phyloP scores from a whole-genome alignment of 2,113 vertebrate species.

The Ceyx margarethae region DNA sequence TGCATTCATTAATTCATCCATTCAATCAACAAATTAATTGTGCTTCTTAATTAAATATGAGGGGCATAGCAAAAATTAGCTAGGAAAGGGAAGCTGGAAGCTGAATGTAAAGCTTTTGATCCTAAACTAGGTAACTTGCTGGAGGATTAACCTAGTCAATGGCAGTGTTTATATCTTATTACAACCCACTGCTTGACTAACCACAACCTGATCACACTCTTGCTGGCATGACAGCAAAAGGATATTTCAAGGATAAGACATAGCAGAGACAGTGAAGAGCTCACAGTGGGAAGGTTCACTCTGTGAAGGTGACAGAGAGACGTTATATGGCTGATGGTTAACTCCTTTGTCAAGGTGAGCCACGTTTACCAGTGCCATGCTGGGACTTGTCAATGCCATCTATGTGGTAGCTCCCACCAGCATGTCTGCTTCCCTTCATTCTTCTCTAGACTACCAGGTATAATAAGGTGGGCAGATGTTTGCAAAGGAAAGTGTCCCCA shows the following conservation, averaged over 20 bases:
- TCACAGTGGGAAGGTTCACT: background rate
- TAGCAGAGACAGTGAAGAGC: background rate
- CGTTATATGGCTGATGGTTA: background rate
- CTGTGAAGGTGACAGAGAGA: background rate
- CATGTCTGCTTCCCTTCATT: background rate
- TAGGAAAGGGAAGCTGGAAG: background rate
- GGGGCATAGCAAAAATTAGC: background rate
- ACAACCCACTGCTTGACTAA: background rate
- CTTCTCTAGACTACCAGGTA: background rate
- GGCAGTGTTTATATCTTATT: background rate
- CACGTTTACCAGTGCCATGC: background rate
- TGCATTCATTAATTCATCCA: background rate
- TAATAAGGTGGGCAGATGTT: background rate
- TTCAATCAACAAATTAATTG: background rate
- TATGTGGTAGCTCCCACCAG: background rate
- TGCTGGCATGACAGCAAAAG: background rate
- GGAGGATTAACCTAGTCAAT: background rate
- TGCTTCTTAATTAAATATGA: background rate
- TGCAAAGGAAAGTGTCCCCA: background rate
- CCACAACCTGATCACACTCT: background rate
- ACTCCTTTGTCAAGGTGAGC: background rate
- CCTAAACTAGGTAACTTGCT: background rate
- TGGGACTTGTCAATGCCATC: background rate
- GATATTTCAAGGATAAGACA: background rate
- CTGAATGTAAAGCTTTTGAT: background rate